Evolutionary conservation across 2,888 invertebrate genomes (phyloP).

Genomic region (Pachymerium ferrugineum): DNA sequence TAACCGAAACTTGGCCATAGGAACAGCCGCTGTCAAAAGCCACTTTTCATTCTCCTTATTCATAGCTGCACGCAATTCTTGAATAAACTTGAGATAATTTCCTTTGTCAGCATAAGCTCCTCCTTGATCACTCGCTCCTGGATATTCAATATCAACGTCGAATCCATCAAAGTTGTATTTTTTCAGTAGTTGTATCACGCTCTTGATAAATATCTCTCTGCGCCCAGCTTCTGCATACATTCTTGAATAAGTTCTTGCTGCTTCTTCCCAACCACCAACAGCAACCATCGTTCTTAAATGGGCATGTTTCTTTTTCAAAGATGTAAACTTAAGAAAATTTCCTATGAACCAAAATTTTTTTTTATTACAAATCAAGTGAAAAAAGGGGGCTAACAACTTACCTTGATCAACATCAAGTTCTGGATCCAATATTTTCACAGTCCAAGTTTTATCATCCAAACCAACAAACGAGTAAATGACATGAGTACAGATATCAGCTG

Average conservation of each 20-base stretch:
- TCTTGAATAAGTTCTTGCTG: slow-evolving; percentile 77
- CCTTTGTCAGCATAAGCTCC: slow-evolving; percentile 79
- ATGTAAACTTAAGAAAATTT: slow-evolving; percentile 74
- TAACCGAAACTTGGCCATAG: slow-evolving; percentile 75
- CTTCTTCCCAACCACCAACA: slow-evolving; percentile 87
- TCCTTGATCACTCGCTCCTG: slow-evolving; percentile 78
- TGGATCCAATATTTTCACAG: slow-evolving; percentile 30
- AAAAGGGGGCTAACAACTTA: background rate
- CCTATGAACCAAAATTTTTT: no score
- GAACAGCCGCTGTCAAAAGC: slow-evolving; percentile 87
- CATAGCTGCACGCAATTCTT: slow-evolving; percentile 74
- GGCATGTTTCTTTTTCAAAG: slow-evolving; percentile 63
- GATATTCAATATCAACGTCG: slow-evolving; percentile 87
- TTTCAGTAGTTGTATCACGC: slow-evolving; percentile 64
- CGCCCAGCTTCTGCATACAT: slow-evolving; percentile 67
- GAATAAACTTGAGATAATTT: slow-evolving; percentile 69
- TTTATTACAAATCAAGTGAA: no score
- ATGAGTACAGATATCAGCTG: slow-evolving; percentile 76
- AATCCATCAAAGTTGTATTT: slow-evolving; percentile 76
- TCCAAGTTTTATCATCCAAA: slow-evolving; percentile 31
- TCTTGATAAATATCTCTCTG: slow-evolving; percentile 65
- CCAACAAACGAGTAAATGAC: slow-evolving; percentile 84
- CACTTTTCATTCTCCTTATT: slow-evolving; percentile 66
- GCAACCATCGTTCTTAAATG: slow-evolving; percentile 70
- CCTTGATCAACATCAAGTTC: slow-evolving; percentile 36